Conservation (phyloP, 2,797 vertebrate genomes). For the Phaenicophaeus curvirostris region DNA sequence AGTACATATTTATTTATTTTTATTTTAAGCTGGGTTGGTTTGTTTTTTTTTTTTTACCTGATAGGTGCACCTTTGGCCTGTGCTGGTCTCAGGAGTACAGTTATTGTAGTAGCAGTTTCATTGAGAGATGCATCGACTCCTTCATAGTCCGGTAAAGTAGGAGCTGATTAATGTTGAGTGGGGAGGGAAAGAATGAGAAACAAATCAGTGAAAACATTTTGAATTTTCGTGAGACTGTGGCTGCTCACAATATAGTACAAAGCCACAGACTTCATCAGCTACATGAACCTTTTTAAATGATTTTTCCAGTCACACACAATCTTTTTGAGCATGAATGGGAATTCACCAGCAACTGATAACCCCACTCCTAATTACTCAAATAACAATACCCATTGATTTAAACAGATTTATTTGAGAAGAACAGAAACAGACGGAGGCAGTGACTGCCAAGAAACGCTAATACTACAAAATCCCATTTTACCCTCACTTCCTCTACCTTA, state of each 20-base stretch:
- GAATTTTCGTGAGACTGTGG: not conserved
- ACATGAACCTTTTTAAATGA: not conserved
- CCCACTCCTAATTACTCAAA: not conserved
- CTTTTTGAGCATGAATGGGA: not conserved
- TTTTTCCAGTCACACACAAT: not conserved
- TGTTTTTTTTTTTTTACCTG: conserved; percentile 80
- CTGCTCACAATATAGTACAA: not conserved
- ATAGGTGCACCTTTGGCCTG: conserved; percentile 98
- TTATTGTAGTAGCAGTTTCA: conserved; percentile 98
- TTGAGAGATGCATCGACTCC: conserved; percentile 93
- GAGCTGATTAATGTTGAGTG: conserved; percentile 79
- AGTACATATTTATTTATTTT: not conserved
- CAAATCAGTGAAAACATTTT: not conserved
- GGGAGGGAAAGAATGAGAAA: conserved; percentile 12
- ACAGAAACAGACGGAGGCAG: not conserved
- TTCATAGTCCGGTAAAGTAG: conserved; percentile 95
- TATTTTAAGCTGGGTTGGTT: not conserved
- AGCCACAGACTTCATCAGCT: not conserved
- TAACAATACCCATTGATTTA: not conserved
- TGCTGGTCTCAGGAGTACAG: conserved; percentile 94
- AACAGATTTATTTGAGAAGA: not conserved
- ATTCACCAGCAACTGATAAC: not conserved
- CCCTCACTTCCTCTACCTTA: not conserved
- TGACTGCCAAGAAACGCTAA: not conserved
- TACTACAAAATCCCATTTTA: not conserved